phyloP scores from a whole-genome alignment of 2,113 vertebrate species.

The Haemorhous mexicanus region DNA sequence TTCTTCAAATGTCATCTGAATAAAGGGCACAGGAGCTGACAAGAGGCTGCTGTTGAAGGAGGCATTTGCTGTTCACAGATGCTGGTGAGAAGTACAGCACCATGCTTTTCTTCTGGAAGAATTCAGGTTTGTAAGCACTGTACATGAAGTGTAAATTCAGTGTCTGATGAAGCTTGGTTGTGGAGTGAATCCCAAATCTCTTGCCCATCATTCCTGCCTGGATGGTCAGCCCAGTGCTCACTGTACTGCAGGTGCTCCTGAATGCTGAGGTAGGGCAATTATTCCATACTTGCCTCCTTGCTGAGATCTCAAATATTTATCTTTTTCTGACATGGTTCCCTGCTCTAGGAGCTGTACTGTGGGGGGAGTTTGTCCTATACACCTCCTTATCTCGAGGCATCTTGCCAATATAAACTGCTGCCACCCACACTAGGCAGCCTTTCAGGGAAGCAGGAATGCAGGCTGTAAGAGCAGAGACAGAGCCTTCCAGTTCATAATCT shows the following conservation, averaged over 20 bases:
- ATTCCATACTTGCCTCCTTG: background rate
- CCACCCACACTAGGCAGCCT: slow-evolving; percentile 17
- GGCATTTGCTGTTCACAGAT: background rate
- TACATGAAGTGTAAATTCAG: background rate
- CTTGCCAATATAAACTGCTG: slow-evolving; percentile 53
- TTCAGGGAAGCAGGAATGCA: slow-evolving; percentile 21
- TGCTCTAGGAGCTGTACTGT: background rate
- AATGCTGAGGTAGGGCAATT: background rate
- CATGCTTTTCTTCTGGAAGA: background rate
- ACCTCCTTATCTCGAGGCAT: slow-evolving; percentile 34
- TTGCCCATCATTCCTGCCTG: background rate
- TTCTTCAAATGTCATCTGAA: background rate
- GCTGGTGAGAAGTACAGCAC: background rate
- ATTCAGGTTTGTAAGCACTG: background rate
- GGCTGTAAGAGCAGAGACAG: background rate
- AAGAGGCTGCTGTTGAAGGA: background rate
- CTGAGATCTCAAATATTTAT: background rate
- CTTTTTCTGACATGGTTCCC: background rate
- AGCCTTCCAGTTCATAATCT: slow-evolving; percentile 35
- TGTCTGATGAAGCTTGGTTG: background rate
- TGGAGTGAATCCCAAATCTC: background rate
- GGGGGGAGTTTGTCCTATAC: background rate
- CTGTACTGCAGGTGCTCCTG: background rate
- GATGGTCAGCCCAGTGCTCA: background rate
- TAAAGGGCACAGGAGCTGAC: background rate